Evolutionary conservation across 2,113 vertebrate species (phyloP).

Genomic region (Laticauda laticaudata): DNA sequence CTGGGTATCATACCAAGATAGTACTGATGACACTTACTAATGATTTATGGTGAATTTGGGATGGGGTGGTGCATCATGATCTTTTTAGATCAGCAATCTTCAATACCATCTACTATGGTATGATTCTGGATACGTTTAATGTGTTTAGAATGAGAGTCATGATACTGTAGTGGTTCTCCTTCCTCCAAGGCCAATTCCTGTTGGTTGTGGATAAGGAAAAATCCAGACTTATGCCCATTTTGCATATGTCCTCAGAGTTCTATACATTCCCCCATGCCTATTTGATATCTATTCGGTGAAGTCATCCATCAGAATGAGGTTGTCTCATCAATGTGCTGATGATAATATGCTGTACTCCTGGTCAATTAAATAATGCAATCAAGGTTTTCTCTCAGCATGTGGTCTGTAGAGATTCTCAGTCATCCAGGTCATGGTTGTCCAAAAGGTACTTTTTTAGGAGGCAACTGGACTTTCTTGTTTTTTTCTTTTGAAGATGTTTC

Average conservation of each 20-base stretch:
- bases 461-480: no score
- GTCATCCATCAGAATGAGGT: not conserved
- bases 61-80: not conserved
- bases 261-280: not conserved
- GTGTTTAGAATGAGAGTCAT: not conserved
- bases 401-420: no score
- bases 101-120: not conserved
- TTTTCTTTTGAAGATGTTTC: no score
- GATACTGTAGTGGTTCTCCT: not conserved
- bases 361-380: not conserved
- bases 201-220: not conserved
- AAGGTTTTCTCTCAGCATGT: not conserved
- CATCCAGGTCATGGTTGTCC: no score
- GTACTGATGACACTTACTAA: not conserved
- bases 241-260: not conserved
- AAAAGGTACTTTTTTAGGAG: no score
- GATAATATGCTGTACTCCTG: not conserved
- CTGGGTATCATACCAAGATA: not conserved
- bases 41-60: not conserved
- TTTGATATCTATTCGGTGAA: not conserved
- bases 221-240: not conserved
- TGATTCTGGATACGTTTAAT: not conserved
- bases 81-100: not conserved
- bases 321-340: not conserved
- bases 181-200: not conserved